Percentiles rank a stretch among this genome's conserved stretches.
Conservation (phyloP, 2,888 invertebrate genomes). For the Napeogenes sylphis region DNA sequence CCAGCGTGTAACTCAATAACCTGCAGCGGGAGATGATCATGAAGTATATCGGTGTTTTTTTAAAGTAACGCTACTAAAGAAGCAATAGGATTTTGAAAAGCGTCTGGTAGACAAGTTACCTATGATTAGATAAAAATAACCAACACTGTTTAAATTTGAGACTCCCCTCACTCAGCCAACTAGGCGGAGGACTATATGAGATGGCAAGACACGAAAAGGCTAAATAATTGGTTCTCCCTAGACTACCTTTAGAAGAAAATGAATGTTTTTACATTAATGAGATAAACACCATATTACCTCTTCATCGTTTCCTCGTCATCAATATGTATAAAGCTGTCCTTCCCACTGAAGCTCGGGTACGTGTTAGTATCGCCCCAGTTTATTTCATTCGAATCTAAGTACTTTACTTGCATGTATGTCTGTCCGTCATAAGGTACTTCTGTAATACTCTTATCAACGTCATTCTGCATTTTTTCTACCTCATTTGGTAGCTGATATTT, state of each 20-base stretch:
- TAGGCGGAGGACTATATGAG: too few species aligned
- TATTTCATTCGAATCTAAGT: conserved; percentile 58
- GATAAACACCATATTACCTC: conserved; percentile 70
- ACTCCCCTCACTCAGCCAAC: too few species aligned
- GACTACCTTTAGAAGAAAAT: too few species aligned
- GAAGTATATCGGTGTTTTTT: not conserved
- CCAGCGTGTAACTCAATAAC: conserved; percentile 89
- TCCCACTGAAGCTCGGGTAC: conserved; percentile 88
- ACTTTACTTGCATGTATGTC: conserved; percentile 74
- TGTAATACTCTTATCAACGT: conserved; percentile 45
- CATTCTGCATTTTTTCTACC: conserved; percentile 35
- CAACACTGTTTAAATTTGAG: too few species aligned
- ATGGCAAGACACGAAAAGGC: too few species aligned
- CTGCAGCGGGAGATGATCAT: conserved; percentile 54
- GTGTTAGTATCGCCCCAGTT: conserved; percentile 68
- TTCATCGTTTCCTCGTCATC: conserved; percentile 91
- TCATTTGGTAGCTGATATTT: conserved; percentile 39
- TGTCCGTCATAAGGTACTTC: conserved; percentile 61
- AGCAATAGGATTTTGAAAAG: too few species aligned
- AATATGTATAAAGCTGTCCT: conserved; percentile 91
- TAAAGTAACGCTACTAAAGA: too few species aligned
- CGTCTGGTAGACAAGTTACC: too few species aligned
- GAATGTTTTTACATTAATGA: too few species aligned
- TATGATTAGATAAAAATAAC: too few species aligned
- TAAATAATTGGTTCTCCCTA: too few species aligned